Conservation (phyloP, 2,888 invertebrate genomes). For the Aphelenchoides bicaudatus region DNA sequence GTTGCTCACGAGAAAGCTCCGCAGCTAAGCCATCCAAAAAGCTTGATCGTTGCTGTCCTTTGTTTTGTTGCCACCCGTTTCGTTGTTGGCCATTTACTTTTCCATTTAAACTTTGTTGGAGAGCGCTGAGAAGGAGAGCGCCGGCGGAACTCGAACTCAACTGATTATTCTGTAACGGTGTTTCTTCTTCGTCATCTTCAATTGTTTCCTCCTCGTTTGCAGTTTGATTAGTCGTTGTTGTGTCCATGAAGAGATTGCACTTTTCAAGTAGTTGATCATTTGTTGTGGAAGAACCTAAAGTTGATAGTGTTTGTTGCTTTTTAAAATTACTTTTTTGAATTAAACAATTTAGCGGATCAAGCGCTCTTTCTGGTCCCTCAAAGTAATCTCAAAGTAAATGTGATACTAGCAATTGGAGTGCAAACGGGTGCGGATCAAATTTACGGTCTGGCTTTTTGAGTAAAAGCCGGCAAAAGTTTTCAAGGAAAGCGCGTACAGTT, state of each 20-base stretch:
- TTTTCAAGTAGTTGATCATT: constrained; percentile 33
- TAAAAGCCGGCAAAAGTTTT: too few relatives aligned
- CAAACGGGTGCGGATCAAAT: too few relatives aligned
- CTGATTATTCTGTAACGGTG: neutral
- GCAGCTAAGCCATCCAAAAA: neutral
- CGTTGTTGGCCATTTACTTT: too few relatives aligned
- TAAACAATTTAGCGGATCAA: too few relatives aligned
- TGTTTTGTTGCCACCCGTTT: too few relatives aligned
- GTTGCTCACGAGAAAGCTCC: neutral
- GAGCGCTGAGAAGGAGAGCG: constrained; percentile 17
- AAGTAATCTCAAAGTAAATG: too few relatives aligned
- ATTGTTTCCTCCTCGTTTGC: constrained; percentile 10
- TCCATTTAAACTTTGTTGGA: too few relatives aligned
- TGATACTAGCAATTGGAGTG: too few relatives aligned
- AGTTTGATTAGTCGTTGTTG: constrained; percentile 9
- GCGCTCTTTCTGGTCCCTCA: too few relatives aligned
- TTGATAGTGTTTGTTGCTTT: constrained; percentile 20
- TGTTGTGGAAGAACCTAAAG: constrained; percentile 24
- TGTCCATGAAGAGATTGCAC: constrained; percentile 26
- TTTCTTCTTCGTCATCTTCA: constrained; percentile 12
- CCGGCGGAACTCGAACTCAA: neutral
- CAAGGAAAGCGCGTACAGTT: too few relatives aligned
- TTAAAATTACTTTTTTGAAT: neutral
- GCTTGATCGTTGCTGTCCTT: neutral
- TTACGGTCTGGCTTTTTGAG: too few relatives aligned